These are phyloP conservation scores for Lymantria dispar DNA, from an alignment of 2,888 invertebrate genomes.

Conservation along the genomic window DNA sequence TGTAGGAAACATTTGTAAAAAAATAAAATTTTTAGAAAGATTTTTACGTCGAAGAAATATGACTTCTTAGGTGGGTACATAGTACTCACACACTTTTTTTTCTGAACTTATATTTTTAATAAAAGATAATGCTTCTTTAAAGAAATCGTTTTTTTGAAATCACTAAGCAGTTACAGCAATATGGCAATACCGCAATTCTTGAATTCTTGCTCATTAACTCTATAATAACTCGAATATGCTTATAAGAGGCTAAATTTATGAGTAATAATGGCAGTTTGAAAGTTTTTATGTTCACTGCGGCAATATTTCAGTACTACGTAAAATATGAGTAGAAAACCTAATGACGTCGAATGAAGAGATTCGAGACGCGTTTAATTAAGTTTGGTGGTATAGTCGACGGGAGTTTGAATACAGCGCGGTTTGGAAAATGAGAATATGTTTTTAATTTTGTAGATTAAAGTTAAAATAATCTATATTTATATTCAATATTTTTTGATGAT, in stretches of 20 bases:
- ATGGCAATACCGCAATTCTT: no score
- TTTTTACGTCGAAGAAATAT: no score
- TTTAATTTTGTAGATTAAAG: no score
- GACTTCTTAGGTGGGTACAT: no score
- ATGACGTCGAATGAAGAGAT: constrained; percentile 13
- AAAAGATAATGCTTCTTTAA: no score
- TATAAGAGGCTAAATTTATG: constrained; percentile 57
- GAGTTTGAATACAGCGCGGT: background rate
- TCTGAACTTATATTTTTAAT: constrained; percentile 29
- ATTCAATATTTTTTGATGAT: no score
- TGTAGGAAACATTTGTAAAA: no score
- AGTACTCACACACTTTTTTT: constrained; percentile 45
- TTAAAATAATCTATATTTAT: no score
- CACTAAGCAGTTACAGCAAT: no score
- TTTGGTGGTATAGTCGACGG: constrained; percentile 11
- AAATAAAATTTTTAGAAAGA: no score
- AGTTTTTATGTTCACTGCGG: constrained; percentile 38
- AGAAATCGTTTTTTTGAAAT: no score
- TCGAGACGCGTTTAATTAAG: constrained; percentile 18
- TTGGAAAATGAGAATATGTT: background rate
- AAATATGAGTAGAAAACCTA: constrained; percentile 10
- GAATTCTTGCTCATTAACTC: constrained; percentile 68
- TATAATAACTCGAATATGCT: constrained; percentile 75
- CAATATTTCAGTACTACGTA: constrained; percentile 5
- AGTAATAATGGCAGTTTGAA: constrained; percentile 47